phyloP scores from a whole-genome alignment of 2,888 invertebrate genomes.

The Stenodera caucasica region DNA sequence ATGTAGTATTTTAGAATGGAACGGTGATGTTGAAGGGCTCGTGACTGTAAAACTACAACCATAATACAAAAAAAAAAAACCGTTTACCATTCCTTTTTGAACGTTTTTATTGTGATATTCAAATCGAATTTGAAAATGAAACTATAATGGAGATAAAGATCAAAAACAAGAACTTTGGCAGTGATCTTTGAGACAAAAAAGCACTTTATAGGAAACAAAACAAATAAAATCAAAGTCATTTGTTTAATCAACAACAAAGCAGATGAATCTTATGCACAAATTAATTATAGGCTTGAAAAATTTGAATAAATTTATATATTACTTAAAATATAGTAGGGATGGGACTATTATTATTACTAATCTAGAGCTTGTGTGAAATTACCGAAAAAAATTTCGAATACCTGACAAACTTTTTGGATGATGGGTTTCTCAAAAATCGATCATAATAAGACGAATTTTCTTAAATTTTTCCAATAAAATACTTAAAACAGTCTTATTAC shows the following conservation, averaged over 20 bases:
- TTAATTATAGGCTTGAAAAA: constrained; percentile 47
- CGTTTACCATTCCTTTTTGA: constrained; percentile 28
- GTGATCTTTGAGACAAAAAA: not conserved
- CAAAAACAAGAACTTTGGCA: not conserved
- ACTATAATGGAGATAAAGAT: not conserved
- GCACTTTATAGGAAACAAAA: not conserved
- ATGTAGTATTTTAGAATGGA: constrained; percentile 29
- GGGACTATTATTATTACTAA: constrained; percentile 30
- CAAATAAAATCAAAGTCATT: constrained; percentile 14
- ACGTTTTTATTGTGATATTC: constrained; percentile 45
- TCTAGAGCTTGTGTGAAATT: constrained; percentile 4
- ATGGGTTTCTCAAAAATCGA: constrained; percentile 41
- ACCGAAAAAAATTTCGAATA: constrained; percentile 3
- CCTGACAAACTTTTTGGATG: constrained; percentile 26
- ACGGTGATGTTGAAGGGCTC: constrained; percentile 36
- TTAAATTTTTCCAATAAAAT: constrained; percentile 30
- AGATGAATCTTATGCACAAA: constrained; percentile 48
- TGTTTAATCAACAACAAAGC: constrained; percentile 6
- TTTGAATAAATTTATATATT: no score
- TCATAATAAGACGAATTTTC: constrained; percentile 49
- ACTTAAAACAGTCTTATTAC: constrained; percentile 49
- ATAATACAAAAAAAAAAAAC: constrained; percentile 22
- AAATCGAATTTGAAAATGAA: constrained; percentile 43
- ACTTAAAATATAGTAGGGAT: no score
- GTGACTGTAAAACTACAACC: constrained; percentile 29